Evolutionary conservation across 2,797 vertebrate genomes (phyloP).

Genomic region (Mus minutoides): DNA sequence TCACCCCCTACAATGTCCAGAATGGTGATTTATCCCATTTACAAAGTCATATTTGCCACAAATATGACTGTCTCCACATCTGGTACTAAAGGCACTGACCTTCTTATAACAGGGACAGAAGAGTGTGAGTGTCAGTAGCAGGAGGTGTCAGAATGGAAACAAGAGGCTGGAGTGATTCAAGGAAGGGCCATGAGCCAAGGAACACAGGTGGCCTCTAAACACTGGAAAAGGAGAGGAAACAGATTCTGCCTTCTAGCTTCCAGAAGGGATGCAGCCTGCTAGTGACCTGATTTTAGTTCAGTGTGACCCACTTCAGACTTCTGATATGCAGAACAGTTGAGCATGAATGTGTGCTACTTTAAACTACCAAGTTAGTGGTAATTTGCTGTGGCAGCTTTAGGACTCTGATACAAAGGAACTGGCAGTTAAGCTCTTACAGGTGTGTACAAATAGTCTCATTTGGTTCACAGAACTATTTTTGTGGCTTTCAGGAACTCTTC

Average conservation of each 20-base stretch:
- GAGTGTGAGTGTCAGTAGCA: background rate
- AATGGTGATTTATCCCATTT: background rate
- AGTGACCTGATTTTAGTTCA: slow-evolving; percentile 9
- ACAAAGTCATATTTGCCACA: background rate
- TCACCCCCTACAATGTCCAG: background rate
- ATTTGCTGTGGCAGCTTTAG: background rate
- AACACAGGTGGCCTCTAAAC: background rate
- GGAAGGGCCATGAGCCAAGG: background rate
- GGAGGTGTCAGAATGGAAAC: background rate
- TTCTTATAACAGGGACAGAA: background rate
- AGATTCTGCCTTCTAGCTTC: background rate
- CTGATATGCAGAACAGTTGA: background rate
- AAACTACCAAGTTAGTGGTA: background rate
- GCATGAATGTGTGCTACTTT: background rate
- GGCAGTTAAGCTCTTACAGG: background rate
- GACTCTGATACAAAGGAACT: background rate
- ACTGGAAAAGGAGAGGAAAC: background rate
- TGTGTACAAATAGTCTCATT: background rate
- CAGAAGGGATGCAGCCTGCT: background rate
- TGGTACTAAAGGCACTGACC: background rate
- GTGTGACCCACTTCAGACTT: slow-evolving; percentile 9
- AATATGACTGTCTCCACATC: background rate
- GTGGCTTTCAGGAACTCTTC: background rate
- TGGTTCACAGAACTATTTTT: background rate
- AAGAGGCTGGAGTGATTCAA: background rate